Evolutionary conservation across 1,140 invertebrate genomes (phyloP).

Genomic region (Pogonus chalceus): DNA sequence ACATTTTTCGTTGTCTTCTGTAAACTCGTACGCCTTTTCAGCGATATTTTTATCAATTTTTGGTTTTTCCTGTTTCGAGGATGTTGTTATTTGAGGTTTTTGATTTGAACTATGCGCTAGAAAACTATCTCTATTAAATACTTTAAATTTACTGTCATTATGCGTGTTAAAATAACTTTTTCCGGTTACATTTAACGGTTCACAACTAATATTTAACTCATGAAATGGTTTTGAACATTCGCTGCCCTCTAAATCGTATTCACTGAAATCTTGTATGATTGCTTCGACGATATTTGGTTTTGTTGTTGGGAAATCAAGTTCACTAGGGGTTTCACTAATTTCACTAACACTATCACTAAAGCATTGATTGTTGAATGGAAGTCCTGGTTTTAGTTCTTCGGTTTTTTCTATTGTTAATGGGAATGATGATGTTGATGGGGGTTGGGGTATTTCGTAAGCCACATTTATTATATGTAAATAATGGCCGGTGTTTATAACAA

Average conservation of each 20-base stretch:
- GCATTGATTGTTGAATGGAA: conserved; percentile 11
- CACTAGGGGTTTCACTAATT: conserved; percentile 29
- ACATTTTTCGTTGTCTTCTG: conserved; percentile 68
- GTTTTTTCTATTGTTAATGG: conserved; percentile 19
- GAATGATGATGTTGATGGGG: conserved; percentile 12
- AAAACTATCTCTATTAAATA: neutral
- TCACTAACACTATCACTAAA: conserved; percentile 28
- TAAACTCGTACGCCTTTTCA: conserved; percentile 76
- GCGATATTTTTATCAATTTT: conserved; percentile 48
- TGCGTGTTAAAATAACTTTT: conserved; percentile 8
- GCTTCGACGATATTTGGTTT: conserved; percentile 24
- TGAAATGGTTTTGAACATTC: conserved; percentile 35
- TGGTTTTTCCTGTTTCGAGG: conserved; percentile 25
- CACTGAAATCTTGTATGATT: conserved; percentile 34
- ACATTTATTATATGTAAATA: conserved; percentile 33
- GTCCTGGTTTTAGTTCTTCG: conserved; percentile 17
- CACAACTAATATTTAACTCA: conserved; percentile 35
- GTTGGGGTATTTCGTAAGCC: conserved; percentile 17
- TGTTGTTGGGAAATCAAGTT: conserved; percentile 21
- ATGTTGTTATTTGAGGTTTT: neutral
- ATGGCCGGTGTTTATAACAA: conserved; percentile 35
- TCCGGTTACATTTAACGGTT: conserved; percentile 34
- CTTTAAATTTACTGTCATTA: neutral
- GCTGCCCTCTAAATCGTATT: conserved; percentile 31
- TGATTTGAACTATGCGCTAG: neutral